Evolutionary conservation across 2,888 invertebrate species (phyloP).

Genomic region (Steromphala cineraria): DNA sequence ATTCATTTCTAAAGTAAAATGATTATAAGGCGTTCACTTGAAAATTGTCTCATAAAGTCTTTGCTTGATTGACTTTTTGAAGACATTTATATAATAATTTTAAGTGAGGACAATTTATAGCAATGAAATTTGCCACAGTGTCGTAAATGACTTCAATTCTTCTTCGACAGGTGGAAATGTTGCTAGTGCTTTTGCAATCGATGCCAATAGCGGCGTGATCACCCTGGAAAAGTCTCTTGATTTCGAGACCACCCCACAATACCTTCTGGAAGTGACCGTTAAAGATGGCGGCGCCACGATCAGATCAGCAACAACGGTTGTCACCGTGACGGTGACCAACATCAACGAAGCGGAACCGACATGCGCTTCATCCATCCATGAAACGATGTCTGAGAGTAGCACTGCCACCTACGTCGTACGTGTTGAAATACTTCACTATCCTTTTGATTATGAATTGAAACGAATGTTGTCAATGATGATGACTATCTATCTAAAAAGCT

Average conservation of each 20-base stretch:
- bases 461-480: constrained; percentile 46
- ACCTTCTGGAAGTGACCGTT: constrained; percentile 47
- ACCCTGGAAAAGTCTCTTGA: constrained; percentile 34
- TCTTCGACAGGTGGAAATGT: constrained; percentile 45
- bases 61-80: no score
- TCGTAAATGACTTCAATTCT: not conserved
- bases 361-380: constrained; percentile 38
- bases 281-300: constrained; percentile 43
- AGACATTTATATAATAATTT: no score
- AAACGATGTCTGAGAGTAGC: constrained; percentile 27
- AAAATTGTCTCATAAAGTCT: no score
- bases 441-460: not conserved
- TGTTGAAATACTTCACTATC: not conserved
- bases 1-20: no score
- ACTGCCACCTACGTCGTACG: constrained; percentile 22
- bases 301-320: constrained; percentile 41
- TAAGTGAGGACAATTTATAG: no score
- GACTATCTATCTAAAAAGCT: no score
- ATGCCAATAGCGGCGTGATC: constrained; percentile 31
- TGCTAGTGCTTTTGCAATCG: constrained; percentile 32
- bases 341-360: constrained; percentile 60
- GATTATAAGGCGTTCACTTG: no score
- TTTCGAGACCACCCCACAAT: constrained; percentile 35
- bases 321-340: constrained; percentile 54
- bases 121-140: no score